Percentiles rank a stretch among this genome's conserved stretches.
Evolutionary conservation across 2,888 invertebrate species (phyloP).

Genomic region (Campopleginae sp.): DNA sequence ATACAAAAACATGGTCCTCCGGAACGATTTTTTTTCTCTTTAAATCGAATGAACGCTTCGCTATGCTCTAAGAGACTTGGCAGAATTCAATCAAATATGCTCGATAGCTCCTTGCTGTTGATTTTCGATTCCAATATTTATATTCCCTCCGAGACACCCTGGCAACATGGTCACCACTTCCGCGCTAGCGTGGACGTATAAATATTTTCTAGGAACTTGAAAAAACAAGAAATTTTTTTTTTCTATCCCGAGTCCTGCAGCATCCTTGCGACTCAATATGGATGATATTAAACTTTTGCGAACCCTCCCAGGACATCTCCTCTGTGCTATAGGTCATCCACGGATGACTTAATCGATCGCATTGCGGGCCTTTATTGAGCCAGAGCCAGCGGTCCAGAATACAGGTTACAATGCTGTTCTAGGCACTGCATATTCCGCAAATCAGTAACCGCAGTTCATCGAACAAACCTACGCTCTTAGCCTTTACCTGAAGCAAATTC

Average conservation of each 20-base stretch:
- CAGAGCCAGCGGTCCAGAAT: conserved; percentile 52
- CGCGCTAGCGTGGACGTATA: background rate
- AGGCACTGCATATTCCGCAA: conserved; percentile 46
- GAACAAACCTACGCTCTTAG: conserved; percentile 21
- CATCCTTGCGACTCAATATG: conserved; percentile 64
- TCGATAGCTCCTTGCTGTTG: background rate
- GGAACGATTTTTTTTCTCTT: background rate
- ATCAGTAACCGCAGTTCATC: conserved; percentile 46
- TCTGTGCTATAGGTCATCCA: conserved; percentile 16
- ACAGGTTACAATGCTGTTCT: conserved; percentile 34
- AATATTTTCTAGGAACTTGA: background rate
- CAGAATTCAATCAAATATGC: background rate
- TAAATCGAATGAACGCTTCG: background rate
- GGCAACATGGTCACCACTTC: conserved; percentile 6
- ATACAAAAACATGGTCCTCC: background rate
- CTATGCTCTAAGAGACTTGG: background rate
- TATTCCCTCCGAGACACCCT: background rate
- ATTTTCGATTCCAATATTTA: background rate
- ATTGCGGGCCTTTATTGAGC: conserved; percentile 63
- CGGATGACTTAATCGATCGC: conserved; percentile 67
- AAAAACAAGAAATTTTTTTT: conserved; percentile 49
- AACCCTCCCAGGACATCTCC: conserved; percentile 14
- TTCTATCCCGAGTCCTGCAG: conserved; percentile 63
- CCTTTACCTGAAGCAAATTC: conserved; percentile 18
- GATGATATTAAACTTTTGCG: conserved; percentile 64